These are phyloP conservation scores for Coenobita brevimanus DNA, from an alignment of 1,140 invertebrate genomes.

Conservation along the genomic window DNA sequence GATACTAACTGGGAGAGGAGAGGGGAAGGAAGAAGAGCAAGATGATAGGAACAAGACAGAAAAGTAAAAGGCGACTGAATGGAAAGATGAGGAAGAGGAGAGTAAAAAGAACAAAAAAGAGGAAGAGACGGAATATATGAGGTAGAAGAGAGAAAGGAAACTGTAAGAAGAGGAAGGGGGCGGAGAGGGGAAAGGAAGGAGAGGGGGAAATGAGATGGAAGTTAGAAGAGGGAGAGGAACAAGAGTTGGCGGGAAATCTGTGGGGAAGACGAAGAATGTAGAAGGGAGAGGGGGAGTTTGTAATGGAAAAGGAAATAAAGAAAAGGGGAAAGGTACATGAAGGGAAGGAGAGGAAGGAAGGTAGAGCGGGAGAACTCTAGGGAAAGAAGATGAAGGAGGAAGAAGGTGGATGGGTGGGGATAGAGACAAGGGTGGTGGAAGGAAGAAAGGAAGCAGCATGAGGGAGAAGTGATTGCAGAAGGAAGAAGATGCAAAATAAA, in stretches of 20 bases:
- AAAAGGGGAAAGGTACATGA: too few species aligned
- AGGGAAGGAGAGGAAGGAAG: conserved; percentile 1
- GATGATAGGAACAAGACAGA: too few species aligned
- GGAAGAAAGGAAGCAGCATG: not conserved
- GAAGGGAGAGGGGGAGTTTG: not conserved
- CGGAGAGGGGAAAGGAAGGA: not conserved
- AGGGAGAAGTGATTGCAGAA: not conserved
- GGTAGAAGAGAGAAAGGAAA: not conserved
- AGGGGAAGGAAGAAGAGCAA: too few species aligned
- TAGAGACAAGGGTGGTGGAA: not conserved
- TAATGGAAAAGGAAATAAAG: not conserved
- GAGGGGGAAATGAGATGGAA: not conserved
- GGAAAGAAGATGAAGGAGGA: not conserved
- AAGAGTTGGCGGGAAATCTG: not conserved
- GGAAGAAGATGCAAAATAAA: not conserved
- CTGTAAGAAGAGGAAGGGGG: not conserved
- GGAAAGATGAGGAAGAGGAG: not conserved
- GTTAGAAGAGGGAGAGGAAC: not conserved
- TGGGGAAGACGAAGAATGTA: not conserved
- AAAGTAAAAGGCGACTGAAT: too few species aligned
- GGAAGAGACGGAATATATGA: not conserved
- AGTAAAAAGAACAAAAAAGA: not conserved
- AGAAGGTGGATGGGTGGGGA: not conserved
- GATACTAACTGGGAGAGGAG: too few species aligned
- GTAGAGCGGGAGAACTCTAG: not conserved